Base-by-base conservation (phyloP, 2,113 vertebrate species). In the Carassius carassius region DNA sequence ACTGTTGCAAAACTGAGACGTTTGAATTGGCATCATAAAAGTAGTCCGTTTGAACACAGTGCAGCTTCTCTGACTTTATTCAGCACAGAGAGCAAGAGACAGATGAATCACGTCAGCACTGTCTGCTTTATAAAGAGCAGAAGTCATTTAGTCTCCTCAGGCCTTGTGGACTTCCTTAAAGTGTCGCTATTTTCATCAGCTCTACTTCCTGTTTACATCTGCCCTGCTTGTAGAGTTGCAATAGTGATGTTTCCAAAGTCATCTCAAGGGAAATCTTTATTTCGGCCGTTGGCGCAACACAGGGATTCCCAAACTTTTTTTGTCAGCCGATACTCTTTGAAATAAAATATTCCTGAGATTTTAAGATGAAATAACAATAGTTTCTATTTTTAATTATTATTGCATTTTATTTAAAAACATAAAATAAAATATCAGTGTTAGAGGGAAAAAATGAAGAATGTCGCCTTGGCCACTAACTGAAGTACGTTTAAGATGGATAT, bases 121-220 rank as follows among this genome's bases (percentile, higher is more conserved):
- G 62, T 47, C 70, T 74, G 70, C 12, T 74, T 44, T 74, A 16
- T 74, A n/a, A 74, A 47, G 70, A 74, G 10, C 82, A 84, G n/a
- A 54, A 54, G 23, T 84, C 69, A 35, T 25, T 70, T 56, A 70
- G 11, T 51, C 7, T 47, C 35, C 14, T 76, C 65, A n/a, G 81
- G 17, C 67, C 85, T 79, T 73, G 74, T 77, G 82, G 56, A 86
- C 86, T 88, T 90, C 88, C 88, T 90, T 56, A 58, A 85, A 77
- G 32, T 11, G 25, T 70, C 14, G 56, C 81, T 89, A 84, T 90
- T 88, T 89, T 90, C 88, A 88, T 83, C 85, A 47, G 56, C 75
- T 65, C 67, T 78, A 63, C 79, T 90, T 90, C 89, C 89, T 90
- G 89, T 90, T 90, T 88, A 90, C 74, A 78, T 88, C 88, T 78